Base-by-base conservation (phyloP, 2,888 invertebrate species). In the Cantharis flavilabris region DNA sequence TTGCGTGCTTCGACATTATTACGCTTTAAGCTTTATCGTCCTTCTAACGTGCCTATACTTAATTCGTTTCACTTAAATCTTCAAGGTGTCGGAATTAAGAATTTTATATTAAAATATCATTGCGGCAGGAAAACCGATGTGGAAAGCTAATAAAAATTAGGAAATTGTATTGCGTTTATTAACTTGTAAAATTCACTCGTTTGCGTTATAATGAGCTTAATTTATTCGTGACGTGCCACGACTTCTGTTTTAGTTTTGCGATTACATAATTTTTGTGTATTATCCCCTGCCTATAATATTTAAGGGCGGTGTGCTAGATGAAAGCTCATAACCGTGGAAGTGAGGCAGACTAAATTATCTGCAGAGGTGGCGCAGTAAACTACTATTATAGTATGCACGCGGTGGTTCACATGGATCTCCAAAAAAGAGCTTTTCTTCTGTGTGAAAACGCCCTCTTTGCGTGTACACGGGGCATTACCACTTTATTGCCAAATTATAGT, bases 401-500 rank as follows among this genome's bases (percentile, higher is more conserved):
- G 78, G 69, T 76, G 28, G 73, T 76, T 78, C 76, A 73, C 76
- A 78, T 76, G 74, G 69, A 76, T 76, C 71, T 73, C 65, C 65
- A 14, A 18, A 71, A 78, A 78, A 70, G 73, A 74, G 76, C 76
- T 74, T 77, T 76, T 67, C 72, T 67, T 67, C 13, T 67, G 76
- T 73, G 73, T 73, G 78, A 76, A 71, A 78, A 78, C 71, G 71
- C 73, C 73, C 73, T 70, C 70, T 74, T 78, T 71, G 78, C 78
- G 78, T 78, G 78, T 71, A 78, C 71, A 76, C 72, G 76, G 70
- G 71, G 70, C 78, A 76, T 78, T 73, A 49, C 73, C 76, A 76
- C 78, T 78, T 78, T 76, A 74, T 78, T 73, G 78, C 76, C 76
- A 73, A 78, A 78, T 78, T 76, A 76, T 78, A 78, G 76, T 78